Base-by-base conservation (phyloP, 2,888 invertebrate species). In the Schizaphis graminum region DNA sequence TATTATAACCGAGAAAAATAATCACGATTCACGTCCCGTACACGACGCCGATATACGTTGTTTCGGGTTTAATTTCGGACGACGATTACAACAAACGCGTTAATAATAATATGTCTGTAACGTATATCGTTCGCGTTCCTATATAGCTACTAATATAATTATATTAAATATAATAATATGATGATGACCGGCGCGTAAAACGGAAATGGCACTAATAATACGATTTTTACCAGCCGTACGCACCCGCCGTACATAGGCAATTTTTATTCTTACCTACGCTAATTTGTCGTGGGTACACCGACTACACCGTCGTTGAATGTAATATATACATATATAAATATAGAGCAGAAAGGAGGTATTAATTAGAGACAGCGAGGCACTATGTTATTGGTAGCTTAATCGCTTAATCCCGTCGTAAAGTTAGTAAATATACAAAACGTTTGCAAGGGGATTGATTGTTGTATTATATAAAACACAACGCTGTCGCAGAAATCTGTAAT, bases 331-430 rank as follows among this genome's bases (percentile, higher is more conserved):
- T 44, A 77, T 77, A 77, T 35, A 41, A 2, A 44, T 44, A 77
- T 35, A 8, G 8, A 21, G 35, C 35, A 35, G 21, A 77, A 21
- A 41, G 77, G 47, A 44, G 21, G 47, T 91, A 67, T 91, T 47
- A 49, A 26, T 35, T 26, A 11, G 35, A 67, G 67, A 91, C 67
- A 49, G 90, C 67, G 67, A 77, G 8, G 77, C 49, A 41, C 67
- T 49, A 35, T 47, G 67, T 67, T 67, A 77, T 49, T 77, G 67
- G 47, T 49, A 3, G 26, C 67, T n/a, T 77, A 77, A 67, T 91
- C 90, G 49, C 77, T 77, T 91, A 91, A 91, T 49, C 49, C 67
- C n/a, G 13, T 49, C 47, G 90, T 77, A n/a, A 91, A 49, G 49
- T 67, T 91, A 8, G 24, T 77, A 77, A 67, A 90, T 47, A 90